phyloP scores from a whole-genome alignment of 1,140 invertebrate genomes.

The Pachyrhynchus sulphureomaculatus region DNA sequence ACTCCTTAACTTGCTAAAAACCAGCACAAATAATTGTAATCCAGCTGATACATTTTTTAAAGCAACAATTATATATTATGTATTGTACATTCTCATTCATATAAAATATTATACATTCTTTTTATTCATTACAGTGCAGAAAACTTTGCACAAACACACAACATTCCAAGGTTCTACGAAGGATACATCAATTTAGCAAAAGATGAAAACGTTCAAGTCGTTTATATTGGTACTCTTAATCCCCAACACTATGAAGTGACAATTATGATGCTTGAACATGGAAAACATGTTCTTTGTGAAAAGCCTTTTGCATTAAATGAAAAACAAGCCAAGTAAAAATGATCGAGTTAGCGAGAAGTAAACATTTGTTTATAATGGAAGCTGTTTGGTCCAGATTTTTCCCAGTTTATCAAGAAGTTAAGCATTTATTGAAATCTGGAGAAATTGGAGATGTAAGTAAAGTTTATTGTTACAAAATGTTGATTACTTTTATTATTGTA shows the following conservation, averaged over 20 bases:
- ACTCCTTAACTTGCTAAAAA: too few species aligned
- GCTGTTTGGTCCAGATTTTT: constrained; percentile 83
- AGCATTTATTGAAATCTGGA: constrained; percentile 60
- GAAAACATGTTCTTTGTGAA: constrained; percentile 82
- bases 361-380: constrained; percentile 81
- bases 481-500: not conserved
- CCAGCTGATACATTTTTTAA: too few species aligned
- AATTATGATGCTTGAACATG: constrained; percentile 69
- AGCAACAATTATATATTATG: too few species aligned
- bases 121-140: constrained; percentile 61
- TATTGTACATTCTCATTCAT: too few species aligned
- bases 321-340: constrained; percentile 64
- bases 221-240: constrained; percentile 75
- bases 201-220: constrained; percentile 77
- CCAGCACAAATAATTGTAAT: too few species aligned
- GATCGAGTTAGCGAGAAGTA: constrained; percentile 59
- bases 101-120: too few species aligned
- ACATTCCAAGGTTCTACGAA: constrained; percentile 70
- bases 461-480: not conserved
- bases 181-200: constrained; percentile 74
- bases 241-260: constrained; percentile 66
- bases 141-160: constrained; percentile 72
- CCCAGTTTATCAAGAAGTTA: constrained; percentile 69
- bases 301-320: constrained; percentile 77
- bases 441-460: constrained; percentile 68